Percentiles rank a stretch among this genome's conserved stretches.
Conservation (phyloP, 2,797 vertebrate genomes). For the Girardinus metallicus region DNA sequence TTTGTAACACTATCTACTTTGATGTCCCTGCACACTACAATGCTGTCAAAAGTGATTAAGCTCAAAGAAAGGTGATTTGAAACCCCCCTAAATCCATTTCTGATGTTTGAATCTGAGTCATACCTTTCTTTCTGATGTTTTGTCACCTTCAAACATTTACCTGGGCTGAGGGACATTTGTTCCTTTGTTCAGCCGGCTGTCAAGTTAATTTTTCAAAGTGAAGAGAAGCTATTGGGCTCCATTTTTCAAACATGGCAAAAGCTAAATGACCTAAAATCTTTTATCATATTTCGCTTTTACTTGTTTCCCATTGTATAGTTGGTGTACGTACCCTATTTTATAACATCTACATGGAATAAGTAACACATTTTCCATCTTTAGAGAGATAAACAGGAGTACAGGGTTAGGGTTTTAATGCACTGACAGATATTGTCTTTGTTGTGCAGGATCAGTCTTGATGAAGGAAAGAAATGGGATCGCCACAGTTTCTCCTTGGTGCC, state of each 20-base stretch:
- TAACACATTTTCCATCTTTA: conserved; percentile 20
- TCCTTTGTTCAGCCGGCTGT: conserved; percentile 55
- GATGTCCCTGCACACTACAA: conserved; percentile 70
- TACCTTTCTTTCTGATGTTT: conserved; percentile 62
- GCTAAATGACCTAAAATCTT: conserved; percentile 53
- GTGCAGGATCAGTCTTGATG: conserved; percentile 93
- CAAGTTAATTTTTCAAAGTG: conserved; percentile 60
- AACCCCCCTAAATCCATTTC: conserved; percentile 60
- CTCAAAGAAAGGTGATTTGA: conserved; percentile 69
- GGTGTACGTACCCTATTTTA: conserved; percentile 23
- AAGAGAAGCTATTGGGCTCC: conserved; percentile 50
- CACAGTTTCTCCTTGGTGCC: conserved; percentile 92
- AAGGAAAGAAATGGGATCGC: conserved; percentile 93
- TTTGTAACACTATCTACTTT: conserved; percentile 74
- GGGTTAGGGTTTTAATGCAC: conserved; percentile 28
- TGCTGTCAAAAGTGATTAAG: conserved; percentile 77
- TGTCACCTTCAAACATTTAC: conserved; percentile 63
- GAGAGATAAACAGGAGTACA: conserved; percentile 19
- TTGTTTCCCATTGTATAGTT: conserved; percentile 36
- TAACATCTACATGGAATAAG: conserved; percentile 11
- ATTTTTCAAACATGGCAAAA: conserved; percentile 62
- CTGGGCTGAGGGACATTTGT: conserved; percentile 54
- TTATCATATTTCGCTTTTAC: conserved; percentile 53
- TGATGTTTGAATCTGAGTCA: conserved; percentile 66
- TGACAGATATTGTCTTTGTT: conserved; percentile 44